Conservation (phyloP, 1,140 invertebrate species). For the Mycetomoellerius zeteki region DNA sequence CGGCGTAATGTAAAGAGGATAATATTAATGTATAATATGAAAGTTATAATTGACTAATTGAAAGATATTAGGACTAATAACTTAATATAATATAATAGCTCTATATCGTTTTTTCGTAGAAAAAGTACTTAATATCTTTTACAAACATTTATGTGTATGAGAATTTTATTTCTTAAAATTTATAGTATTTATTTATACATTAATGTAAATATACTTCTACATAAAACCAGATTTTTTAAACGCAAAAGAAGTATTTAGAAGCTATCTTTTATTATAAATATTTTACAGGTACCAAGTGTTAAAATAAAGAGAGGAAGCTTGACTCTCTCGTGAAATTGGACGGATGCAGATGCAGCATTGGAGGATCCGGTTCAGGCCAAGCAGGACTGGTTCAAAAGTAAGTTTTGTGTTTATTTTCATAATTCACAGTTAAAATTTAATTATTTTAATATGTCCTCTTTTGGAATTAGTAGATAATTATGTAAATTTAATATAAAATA, state of each 20-base stretch:
- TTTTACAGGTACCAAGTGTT: background rate
- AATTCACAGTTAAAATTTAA: slow-evolving; percentile 2
- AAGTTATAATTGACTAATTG: too few species aligned
- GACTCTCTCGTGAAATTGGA: background rate
- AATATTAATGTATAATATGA: background rate
- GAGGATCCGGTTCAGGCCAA: background rate
- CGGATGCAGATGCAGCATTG: slow-evolving; percentile 19
- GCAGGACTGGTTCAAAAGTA: background rate
- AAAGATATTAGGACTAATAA: too few species aligned
- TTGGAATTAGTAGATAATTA: background rate
- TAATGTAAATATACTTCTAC: background rate
- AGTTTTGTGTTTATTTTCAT: background rate
- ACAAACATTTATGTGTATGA: too few species aligned
- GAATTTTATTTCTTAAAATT: too few species aligned
- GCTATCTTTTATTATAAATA: background rate
- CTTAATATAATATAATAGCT: too few species aligned
- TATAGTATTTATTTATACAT: too few species aligned
- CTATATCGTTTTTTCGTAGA: too few species aligned
- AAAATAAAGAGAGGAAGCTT: background rate
- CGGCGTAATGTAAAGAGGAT: background rate
- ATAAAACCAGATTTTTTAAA: background rate
- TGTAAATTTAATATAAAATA: background rate
- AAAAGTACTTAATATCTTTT: too few species aligned
- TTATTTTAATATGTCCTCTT: slow-evolving; percentile 1
- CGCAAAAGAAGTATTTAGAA: background rate